Conservation (phyloP, 2,888 invertebrate species). For the Tiliacea citrago region DNA sequence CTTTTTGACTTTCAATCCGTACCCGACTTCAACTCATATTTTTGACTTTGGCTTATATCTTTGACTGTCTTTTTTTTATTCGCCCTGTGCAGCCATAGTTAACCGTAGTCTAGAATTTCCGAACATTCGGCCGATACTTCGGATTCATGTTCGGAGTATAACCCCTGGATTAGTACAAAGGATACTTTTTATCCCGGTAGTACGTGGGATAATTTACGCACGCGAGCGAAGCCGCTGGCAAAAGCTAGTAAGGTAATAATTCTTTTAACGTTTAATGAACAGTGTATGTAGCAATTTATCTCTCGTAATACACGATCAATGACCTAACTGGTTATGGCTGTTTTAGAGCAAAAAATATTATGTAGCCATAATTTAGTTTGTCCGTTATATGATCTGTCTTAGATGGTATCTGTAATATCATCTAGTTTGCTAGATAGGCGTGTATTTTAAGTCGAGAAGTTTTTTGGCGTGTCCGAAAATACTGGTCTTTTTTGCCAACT, state of each 20-base stretch:
- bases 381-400: conserved; percentile 48
- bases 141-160: too few species aligned
- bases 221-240: too few species aligned
- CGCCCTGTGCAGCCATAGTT: too few species aligned
- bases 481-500: background rate
- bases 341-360: conserved; percentile 58
- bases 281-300: conserved; percentile 40
- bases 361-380: conserved; percentile 32
- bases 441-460: background rate
- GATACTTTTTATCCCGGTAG: too few species aligned
- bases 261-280: conserved; percentile 13
- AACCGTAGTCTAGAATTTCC: too few species aligned
- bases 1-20: too few species aligned
- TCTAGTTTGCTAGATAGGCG: conserved; percentile 10
- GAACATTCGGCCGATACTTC: too few species aligned
- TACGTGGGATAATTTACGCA: too few species aligned
- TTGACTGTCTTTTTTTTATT: too few species aligned
- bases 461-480: background rate
- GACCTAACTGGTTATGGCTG: conserved; percentile 62
- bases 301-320: conserved; percentile 57
- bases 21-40: too few species aligned
- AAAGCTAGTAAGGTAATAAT: conserved; percentile 15
- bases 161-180: too few species aligned
- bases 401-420: conserved; percentile 29
- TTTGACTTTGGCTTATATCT: too few species aligned